Percentiles rank a stretch among this genome's conserved stretches.
These are phyloP conservation scores for Solen grandis DNA, from an alignment of 1,140 invertebrate species.

Conservation along the genomic window DNA sequence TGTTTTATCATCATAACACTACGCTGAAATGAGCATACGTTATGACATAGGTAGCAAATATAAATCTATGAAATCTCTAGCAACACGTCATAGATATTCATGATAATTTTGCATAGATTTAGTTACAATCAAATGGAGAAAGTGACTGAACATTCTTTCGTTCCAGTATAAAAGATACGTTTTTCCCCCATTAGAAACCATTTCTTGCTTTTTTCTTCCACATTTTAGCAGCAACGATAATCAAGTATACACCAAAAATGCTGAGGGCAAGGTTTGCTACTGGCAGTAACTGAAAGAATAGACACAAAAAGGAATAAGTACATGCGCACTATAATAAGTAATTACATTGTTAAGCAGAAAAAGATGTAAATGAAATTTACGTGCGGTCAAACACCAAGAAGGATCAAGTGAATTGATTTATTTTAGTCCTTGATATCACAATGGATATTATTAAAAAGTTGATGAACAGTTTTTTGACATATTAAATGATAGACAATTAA, in stretches of 20 bases:
- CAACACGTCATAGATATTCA: no score
- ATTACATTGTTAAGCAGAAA: background rate
- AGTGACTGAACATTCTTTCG: no score
- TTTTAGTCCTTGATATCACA: background rate
- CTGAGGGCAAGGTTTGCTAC: constrained; percentile 1
- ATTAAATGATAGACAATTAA: background rate
- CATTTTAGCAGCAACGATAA: background rate
- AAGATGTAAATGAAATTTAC: background rate
- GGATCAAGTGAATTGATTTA: no score
- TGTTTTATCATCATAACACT: no score
- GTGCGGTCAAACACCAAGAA: background rate
- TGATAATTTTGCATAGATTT: no score
- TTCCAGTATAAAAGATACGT: no score
- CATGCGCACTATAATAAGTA: no score
- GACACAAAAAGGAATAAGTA: background rate
- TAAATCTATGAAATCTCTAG: no score
- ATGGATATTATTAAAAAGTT: background rate
- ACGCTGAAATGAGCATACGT: no score
- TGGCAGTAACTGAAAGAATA: constrained; percentile 21
- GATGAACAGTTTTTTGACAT: background rate
- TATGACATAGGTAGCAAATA: no score
- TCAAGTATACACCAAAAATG: background rate
- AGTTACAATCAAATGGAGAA: no score
- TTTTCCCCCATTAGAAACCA: no score
- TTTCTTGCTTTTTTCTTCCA: background rate